Conservation (phyloP, 2,113 vertebrate genomes). For the Chaetops frenatus region DNA sequence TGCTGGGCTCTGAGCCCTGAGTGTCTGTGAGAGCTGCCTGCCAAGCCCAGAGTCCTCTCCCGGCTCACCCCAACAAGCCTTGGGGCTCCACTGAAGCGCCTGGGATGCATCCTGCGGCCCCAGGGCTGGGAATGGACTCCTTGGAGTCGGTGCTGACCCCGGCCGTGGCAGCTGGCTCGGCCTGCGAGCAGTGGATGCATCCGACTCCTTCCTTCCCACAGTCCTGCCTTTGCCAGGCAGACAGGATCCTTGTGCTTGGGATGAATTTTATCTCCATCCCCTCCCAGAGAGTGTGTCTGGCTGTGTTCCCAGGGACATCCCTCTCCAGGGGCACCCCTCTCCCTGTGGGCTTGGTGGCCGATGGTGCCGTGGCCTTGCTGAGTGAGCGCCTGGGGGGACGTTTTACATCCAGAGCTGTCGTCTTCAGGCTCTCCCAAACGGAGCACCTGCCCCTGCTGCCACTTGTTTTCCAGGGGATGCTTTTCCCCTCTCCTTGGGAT, state of each 20-base stretch:
- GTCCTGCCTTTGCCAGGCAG: neutral
- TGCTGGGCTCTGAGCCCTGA: neutral
- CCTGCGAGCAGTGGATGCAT: neutral
- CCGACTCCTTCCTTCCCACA: neutral
- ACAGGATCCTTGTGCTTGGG: neutral
- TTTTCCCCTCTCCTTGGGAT: neutral
- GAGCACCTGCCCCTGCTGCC: fast-evolving
- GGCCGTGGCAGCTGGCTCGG: fast-evolving
- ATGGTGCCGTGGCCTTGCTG: fast-evolving
- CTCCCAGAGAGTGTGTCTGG: fast-evolving
- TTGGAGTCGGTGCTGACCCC: neutral
- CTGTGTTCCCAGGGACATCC: fast-evolving
- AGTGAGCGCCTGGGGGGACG: fast-evolving
- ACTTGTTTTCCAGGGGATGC: neutral
- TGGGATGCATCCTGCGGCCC: fast-evolving
- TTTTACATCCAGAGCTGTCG: fast-evolving
- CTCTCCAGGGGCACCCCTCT: neutral
- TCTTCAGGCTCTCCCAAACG: fast-evolving
- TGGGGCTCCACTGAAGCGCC: neutral
- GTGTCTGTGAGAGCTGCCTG: fast-evolving
- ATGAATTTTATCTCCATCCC: neutral
- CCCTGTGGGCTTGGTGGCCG: fast-evolving
- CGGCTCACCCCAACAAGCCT: fast-evolving
- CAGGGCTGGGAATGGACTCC: neutral
- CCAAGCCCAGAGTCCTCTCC: neutral